phyloP scores from a whole-genome alignment of 2,797 vertebrate genomes.

The Pangasius larnaudii region DNA sequence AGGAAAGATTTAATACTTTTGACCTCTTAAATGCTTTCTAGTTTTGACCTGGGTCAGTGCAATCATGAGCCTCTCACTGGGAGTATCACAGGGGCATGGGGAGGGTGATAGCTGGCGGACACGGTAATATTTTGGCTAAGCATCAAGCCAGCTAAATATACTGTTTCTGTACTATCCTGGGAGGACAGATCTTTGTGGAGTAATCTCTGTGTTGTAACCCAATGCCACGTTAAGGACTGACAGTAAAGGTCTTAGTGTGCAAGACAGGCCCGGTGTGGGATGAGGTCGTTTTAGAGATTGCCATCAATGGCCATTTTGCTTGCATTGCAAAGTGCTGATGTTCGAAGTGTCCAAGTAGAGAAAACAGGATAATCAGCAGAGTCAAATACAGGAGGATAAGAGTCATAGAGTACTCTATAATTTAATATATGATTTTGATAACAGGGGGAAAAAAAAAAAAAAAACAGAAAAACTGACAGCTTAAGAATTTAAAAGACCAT shows the following conservation, averaged over 20 bases:
- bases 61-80: slow-evolving; percentile 34
- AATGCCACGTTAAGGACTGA: slow-evolving; percentile 63
- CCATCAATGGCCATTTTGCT: slow-evolving; percentile 53
- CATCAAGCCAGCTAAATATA: slow-evolving; percentile 64
- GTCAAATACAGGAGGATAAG: not conserved
- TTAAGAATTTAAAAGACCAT: not conserved
- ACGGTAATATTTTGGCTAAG: slow-evolving; percentile 57
- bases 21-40: slow-evolving; percentile 34
- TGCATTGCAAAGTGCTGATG: slow-evolving; percentile 2
- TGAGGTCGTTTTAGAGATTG: slow-evolving; percentile 55
- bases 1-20: not conserved
- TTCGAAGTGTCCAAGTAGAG: not conserved
- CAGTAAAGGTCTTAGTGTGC: slow-evolving; percentile 53
- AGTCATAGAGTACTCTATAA: not conserved
- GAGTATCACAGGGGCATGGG: slow-evolving; percentile 43
- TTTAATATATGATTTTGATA: not conserved
- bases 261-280: slow-evolving; percentile 45
- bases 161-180: slow-evolving; percentile 61
- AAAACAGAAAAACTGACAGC: not conserved
- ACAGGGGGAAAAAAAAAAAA: not conserved
- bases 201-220: slow-evolving; percentile 67
- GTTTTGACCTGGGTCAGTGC: slow-evolving; percentile 24
- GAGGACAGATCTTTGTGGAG: slow-evolving; percentile 61
- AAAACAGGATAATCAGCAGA: not conserved
- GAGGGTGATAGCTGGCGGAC: slow-evolving; percentile 48